Evolutionary conservation across 2,797 vertebrate species (phyloP).

Genomic region (Coranthus polyacanthus): DNA sequence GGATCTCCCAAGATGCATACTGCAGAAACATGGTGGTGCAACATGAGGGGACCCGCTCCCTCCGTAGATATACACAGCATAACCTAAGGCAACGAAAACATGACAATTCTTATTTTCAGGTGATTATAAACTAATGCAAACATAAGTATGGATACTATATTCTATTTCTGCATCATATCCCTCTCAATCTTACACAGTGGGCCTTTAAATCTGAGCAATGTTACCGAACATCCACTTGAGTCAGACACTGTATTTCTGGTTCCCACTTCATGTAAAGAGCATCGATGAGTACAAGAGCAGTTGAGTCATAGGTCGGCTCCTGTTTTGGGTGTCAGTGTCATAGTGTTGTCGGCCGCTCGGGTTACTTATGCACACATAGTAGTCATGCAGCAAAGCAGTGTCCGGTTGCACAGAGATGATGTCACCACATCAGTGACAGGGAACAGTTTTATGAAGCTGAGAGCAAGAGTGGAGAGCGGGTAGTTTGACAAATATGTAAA

Average conservation of each 20-base stretch:
- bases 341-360: constrained; percentile 4
- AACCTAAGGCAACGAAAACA: too few species aligned
- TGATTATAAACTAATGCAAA: too few species aligned
- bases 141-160: too few species aligned
- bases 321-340: constrained; percentile 27
- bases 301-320: constrained; percentile 27
- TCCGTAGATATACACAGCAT: too few species aligned
- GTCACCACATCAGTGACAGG: constrained; percentile 26
- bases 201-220: background rate
- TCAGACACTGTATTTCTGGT: constrained; percentile 2
- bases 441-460: background rate
- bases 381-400: constrained; percentile 10
- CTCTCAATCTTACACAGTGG: too few species aligned
- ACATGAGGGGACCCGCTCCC: too few species aligned
- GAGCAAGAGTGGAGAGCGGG: background rate
- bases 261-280: background rate
- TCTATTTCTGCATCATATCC: too few species aligned
- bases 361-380: constrained; percentile 35
- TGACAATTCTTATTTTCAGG: too few species aligned
- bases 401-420: constrained; percentile 34
- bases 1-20: too few species aligned
- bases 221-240: background rate
- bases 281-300: constrained; percentile 8
- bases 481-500: background rate
- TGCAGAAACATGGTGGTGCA: too few species aligned